A percentile compares a stretch with the other conserved stretches of the same genome.
These are phyloP conservation scores for Addax nasomaculatus DNA, from an alignment of 2,113 vertebrate species.

Conservation along the genomic window DNA sequence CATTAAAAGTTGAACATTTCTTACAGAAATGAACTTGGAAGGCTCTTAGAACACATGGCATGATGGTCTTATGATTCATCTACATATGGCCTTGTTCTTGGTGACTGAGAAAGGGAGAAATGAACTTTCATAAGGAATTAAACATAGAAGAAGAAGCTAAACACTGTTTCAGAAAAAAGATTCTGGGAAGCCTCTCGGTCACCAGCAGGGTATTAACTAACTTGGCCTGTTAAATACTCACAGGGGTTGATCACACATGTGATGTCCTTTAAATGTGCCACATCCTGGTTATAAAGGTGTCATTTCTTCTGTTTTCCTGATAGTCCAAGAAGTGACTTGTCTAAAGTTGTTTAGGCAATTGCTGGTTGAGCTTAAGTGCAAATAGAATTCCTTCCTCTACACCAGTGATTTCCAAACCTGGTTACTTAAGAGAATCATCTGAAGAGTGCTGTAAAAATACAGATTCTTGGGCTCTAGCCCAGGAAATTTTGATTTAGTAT, in stretches of 20 bases:
- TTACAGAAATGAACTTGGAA: constrained; percentile 61
- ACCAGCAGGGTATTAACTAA: background rate
- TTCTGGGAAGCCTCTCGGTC: background rate
- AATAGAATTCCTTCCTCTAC: background rate
- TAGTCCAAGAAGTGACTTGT: background rate
- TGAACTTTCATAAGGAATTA: constrained; percentile 48
- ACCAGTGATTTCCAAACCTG: background rate
- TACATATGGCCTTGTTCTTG: constrained; percentile 49
- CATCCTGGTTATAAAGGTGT: background rate
- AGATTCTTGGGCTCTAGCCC: constrained; percentile 24
- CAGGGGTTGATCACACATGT: background rate
- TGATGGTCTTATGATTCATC: constrained; percentile 45
- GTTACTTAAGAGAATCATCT: background rate
- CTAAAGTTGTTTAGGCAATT: background rate
- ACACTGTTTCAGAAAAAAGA: background rate
- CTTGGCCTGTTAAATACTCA: background rate
- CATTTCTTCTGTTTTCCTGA: background rate
- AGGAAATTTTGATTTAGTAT: constrained; percentile 40
- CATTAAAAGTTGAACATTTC: constrained; percentile 61
- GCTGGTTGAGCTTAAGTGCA: background rate
- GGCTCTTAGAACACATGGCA: constrained; percentile 46
- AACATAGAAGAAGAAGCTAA: constrained; percentile 29
- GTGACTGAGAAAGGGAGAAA: constrained; percentile 36
- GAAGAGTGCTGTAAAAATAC: constrained; percentile 46
- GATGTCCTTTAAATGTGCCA: background rate